These are phyloP conservation scores for Brachypalpus laphriformis DNA, from an alignment of 2,888 invertebrate species.

Conservation along the genomic window DNA sequence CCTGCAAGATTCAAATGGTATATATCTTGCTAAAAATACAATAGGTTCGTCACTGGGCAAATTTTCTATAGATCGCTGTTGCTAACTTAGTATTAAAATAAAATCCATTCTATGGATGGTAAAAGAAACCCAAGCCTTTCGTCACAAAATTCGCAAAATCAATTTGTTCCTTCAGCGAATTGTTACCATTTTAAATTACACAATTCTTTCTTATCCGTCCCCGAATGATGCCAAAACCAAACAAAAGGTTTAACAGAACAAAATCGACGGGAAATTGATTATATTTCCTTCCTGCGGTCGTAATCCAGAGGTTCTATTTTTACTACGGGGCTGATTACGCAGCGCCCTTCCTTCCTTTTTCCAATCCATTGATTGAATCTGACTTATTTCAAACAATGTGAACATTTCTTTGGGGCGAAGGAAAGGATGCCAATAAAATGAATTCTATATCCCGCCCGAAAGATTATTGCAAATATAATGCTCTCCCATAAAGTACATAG, in stretches of 20 bases:
- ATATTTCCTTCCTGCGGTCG: conserved; percentile 28
- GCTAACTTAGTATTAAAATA: neutral
- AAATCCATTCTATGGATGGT: neutral
- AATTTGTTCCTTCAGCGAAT: conserved; percentile 22
- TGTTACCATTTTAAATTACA: conserved; percentile 31
- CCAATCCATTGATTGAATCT: conserved; percentile 68
- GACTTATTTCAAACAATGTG: conserved; percentile 60
- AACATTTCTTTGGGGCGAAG: conserved; percentile 10
- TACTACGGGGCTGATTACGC: conserved; percentile 28
- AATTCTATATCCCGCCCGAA: conserved; percentile 34
- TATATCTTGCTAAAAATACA: too few species aligned
- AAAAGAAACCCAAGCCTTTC: conserved; percentile 8
- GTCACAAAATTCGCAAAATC: conserved; percentile 15
- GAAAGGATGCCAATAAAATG: conserved; percentile 56
- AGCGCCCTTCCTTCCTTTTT: conserved; percentile 28
- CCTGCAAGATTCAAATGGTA: too few species aligned
- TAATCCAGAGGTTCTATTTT: conserved; percentile 23
- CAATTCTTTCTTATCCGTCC: neutral
- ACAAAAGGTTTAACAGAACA: conserved; percentile 32
- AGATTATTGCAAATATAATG: conserved; percentile 61
- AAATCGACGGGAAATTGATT: conserved; percentile 45
- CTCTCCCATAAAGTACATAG: conserved; percentile 48
- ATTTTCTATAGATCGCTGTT: neutral
- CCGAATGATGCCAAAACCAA: neutral
- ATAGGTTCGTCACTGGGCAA: neutral